These are phyloP conservation scores for Galbula dea DNA, from an alignment of 2,113 vertebrate genomes.

Conservation along the genomic window DNA sequence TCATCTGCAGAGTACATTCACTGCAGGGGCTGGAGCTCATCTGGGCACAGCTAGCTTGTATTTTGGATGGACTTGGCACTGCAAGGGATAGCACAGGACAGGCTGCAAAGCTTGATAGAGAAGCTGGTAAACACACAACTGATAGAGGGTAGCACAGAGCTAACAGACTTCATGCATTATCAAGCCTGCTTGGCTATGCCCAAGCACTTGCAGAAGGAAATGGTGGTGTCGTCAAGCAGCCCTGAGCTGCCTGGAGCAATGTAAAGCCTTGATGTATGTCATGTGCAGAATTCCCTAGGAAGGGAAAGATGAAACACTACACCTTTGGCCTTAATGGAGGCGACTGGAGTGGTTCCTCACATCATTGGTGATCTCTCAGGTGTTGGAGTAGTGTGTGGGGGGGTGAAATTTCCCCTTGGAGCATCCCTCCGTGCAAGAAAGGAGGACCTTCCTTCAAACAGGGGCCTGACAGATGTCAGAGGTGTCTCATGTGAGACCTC, in stretches of 20 bases:
- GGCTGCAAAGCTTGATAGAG: background rate
- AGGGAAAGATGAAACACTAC: background rate
- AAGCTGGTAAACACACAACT: background rate
- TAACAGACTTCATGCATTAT: rapidly evolving
- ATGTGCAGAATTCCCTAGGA: background rate
- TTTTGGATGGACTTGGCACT: background rate
- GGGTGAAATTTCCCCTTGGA: background rate
- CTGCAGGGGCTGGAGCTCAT: background rate
- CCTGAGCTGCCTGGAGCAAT: background rate
- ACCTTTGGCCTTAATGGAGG: background rate
- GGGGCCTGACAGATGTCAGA: background rate
- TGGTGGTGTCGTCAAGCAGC: background rate
- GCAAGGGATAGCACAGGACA: background rate
- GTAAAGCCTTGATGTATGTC: background rate
- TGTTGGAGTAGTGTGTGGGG: background rate
- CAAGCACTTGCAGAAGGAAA: background rate
- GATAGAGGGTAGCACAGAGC: background rate
- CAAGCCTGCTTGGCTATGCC: background rate
- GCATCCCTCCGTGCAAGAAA: background rate
- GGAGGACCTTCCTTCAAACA: background rate
- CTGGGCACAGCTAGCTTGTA: background rate
- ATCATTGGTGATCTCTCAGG: background rate
- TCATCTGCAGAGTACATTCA: background rate
- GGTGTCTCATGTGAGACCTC: background rate
- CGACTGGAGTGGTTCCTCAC: background rate